A percentile compares a stretch with the other conserved stretches of the same genome.
phyloP scores from a whole-genome alignment of 2,797 vertebrate species.

The Schizothorax lantsangensis region DNA sequence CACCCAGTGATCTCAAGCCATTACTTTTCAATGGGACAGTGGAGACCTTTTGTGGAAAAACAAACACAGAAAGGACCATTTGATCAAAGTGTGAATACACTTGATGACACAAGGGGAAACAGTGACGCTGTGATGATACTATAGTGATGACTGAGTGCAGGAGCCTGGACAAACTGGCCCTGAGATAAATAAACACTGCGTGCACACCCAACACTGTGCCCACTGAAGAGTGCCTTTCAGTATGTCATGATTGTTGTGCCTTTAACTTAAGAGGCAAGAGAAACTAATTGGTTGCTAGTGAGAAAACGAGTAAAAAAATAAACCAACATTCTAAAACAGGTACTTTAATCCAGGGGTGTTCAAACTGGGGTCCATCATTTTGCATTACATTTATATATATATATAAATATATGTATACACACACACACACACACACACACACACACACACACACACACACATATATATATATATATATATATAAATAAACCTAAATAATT shows the following conservation, averaged over 20 bases:
- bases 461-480: too few species aligned
- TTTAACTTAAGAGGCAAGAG: neutral
- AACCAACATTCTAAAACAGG: neutral
- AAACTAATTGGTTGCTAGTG: neutral
- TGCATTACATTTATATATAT: neutral
- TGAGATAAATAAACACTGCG: slow-evolving; percentile 43
- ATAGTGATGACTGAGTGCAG: slow-evolving; percentile 45
- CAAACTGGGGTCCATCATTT: too few species aligned
- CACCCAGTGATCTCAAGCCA: neutral
- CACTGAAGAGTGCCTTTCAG: slow-evolving; percentile 5
- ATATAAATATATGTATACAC: neutral
- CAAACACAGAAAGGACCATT: slow-evolving; percentile 71
- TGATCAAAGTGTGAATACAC: slow-evolving; percentile 65
- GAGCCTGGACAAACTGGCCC: slow-evolving; percentile 35
- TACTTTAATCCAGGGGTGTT: neutral
- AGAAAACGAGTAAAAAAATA: neutral
- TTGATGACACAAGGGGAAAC: slow-evolving; percentile 57
- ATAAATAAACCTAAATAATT: too few species aligned
- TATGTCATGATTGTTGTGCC: slow-evolving; percentile 19
- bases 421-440: too few species aligned
- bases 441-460: too few species aligned
- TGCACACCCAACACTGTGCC: neutral
- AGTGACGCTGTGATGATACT: slow-evolving; percentile 45
- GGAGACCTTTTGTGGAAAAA: slow-evolving; percentile 70
- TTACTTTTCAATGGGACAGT: slow-evolving; percentile 8